Percentiles rank a stretch among this genome's conserved stretches.
phyloP scores from a whole-genome alignment of 2,888 invertebrate species.

The Strigamia transsilvanica region DNA sequence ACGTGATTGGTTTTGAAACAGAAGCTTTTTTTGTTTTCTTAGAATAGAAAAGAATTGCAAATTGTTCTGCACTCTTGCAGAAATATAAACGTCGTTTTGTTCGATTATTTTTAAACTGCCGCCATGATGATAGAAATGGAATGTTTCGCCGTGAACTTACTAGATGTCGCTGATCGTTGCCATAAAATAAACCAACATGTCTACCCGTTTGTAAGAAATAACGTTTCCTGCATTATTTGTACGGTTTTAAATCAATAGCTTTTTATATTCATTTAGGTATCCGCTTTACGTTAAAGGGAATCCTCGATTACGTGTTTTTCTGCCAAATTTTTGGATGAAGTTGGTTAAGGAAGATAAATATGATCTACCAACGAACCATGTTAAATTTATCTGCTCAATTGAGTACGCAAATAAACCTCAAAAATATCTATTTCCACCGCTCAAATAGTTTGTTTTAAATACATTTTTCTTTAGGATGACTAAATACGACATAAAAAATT shows the following conservation, averaged over 20 bases:
- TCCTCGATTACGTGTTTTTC: conserved; percentile 90
- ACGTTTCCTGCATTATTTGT: neutral
- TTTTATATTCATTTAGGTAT: conserved; percentile 71
- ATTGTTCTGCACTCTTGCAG: too few relatives aligned
- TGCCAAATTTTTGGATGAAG: conserved; percentile 99
- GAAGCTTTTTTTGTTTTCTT: too few relatives aligned
- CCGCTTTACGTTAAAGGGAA: conserved; percentile 90
- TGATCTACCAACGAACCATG: conserved; percentile 77
- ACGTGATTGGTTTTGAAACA: too few relatives aligned
- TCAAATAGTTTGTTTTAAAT: neutral
- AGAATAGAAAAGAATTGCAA: too few relatives aligned
- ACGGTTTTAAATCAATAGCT: too few relatives aligned
- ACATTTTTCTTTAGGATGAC: conserved; percentile 76
- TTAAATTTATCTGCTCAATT: conserved; percentile 88
- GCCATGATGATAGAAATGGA: neutral
- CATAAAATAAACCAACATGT: neutral
- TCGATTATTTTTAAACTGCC: too few relatives aligned
- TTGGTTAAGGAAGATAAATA: conserved; percentile 74
- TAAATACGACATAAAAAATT: conserved; percentile 85
- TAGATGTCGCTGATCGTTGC: neutral
- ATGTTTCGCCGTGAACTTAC: neutral
- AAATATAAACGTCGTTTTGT: too few relatives aligned
- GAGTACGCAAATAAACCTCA: conserved; percentile 66
- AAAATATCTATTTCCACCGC: too few relatives aligned
- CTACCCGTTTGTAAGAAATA: neutral